phyloP scores from a whole-genome alignment of 2,113 vertebrate species.

The Pitta sordida region DNA sequence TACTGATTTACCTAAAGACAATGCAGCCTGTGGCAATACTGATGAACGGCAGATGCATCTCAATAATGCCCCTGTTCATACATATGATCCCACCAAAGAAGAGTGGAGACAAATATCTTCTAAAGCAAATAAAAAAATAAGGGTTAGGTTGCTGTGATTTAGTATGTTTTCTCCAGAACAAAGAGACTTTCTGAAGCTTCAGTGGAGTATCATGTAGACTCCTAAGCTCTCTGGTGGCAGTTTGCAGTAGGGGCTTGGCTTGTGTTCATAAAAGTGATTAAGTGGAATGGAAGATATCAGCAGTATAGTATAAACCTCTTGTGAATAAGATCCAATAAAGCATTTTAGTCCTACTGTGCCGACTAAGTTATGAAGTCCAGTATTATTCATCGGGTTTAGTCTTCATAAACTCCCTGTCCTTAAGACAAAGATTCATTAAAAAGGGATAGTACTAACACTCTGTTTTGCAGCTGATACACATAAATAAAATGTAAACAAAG shows the following conservation, averaged over 20 bases:
- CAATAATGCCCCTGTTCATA: background rate
- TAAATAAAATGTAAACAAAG: background rate
- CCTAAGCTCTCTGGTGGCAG: conserved; percentile 11
- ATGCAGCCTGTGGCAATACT: background rate
- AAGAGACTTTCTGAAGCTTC: conserved; percentile 35
- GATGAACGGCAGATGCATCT: background rate
- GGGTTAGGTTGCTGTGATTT: background rate
- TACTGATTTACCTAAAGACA: background rate
- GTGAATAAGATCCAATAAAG: conserved; percentile 2
- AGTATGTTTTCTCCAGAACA: background rate
- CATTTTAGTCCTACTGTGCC: background rate
- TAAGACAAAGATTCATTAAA: background rate
- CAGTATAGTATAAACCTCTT: background rate
- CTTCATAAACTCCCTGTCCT: background rate
- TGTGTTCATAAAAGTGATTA: background rate
- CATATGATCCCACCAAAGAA: background rate
- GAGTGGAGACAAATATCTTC: background rate
- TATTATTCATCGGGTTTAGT: background rate
- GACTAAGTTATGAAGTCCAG: background rate
- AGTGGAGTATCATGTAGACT: background rate
- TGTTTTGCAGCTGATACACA: background rate
- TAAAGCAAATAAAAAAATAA: background rate
- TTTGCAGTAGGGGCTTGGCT: background rate
- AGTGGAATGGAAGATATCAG: background rate
- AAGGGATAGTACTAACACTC: background rate